Evolutionary conservation across 2,888 invertebrate species (phyloP).

Genomic region (Trypoxylon attenuatum): DNA sequence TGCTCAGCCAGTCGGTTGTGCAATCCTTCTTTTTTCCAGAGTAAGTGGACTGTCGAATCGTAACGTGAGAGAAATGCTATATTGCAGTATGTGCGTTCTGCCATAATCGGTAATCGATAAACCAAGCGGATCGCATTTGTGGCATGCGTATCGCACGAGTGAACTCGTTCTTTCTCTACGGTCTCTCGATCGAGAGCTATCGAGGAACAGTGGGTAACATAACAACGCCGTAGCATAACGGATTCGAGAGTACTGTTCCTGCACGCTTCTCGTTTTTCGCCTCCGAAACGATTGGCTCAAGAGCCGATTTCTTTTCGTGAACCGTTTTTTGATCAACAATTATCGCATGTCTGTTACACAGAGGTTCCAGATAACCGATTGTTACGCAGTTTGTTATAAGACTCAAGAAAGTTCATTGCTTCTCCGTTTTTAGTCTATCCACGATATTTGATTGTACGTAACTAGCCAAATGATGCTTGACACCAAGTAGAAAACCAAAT

Average conservation of each 20-base stretch:
- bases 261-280: constrained; percentile 25
- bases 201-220: constrained; percentile 17
- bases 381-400: constrained; percentile 21
- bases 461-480: too few species aligned
- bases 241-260: constrained; percentile 14
- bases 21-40: not conserved
- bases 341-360: constrained; percentile 37
- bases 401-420: not conserved
- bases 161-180: constrained; percentile 46
- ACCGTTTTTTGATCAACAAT: constrained; percentile 12
- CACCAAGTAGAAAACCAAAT: too few species aligned
- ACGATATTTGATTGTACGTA: constrained; percentile 4
- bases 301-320: constrained; percentile 17
- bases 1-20: too few species aligned
- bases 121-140: constrained; percentile 24
- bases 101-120: constrained; percentile 12
- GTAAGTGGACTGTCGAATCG: not conserved
- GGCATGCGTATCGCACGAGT: constrained; percentile 33
- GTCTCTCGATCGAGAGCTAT: constrained; percentile 13
- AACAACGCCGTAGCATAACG: constrained; percentile 40
- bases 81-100: constrained; percentile 1
- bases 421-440: constrained; percentile 15
- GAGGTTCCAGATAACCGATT: constrained; percentile 31
- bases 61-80: constrained; percentile 1
- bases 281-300: constrained; percentile 6